phyloP scores from a whole-genome alignment of 2,888 invertebrate species.

The Acronicta leporina region DNA sequence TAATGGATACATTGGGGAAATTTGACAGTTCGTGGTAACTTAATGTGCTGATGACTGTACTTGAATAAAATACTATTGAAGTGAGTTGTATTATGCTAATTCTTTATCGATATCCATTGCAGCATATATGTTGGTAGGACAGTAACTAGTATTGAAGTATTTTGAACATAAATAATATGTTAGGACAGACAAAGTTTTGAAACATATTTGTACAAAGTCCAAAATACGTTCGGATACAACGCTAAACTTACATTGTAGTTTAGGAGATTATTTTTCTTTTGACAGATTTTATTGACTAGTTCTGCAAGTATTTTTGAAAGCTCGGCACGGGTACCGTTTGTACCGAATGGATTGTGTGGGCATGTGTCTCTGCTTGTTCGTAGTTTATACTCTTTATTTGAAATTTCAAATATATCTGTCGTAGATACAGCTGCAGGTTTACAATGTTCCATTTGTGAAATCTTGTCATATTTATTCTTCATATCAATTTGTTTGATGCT shows the following conservation, averaged over 20 bases:
- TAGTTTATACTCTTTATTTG: constrained; percentile 33
- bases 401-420: constrained; percentile 14
- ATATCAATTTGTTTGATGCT: constrained; percentile 45
- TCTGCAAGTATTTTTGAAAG: constrained; percentile 46
- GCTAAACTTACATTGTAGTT: constrained; percentile 47
- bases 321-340: constrained; percentile 35
- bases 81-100: too few relatives aligned
- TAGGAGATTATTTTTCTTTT: constrained; percentile 49
- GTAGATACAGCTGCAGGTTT: constrained; percentile 2
- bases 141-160: neutral
- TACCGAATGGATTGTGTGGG: constrained; percentile 35
- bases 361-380: constrained; percentile 28
- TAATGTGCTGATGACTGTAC: too few relatives aligned
- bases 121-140: neutral
- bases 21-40: too few relatives aligned
- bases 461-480: constrained; percentile 43
- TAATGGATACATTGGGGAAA: too few relatives aligned
- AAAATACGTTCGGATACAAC: constrained; percentile 43
- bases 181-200: constrained; percentile 31
- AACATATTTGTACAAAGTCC: constrained; percentile 31
- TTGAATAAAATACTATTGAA: too few relatives aligned
- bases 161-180: constrained; percentile 27
- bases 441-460: constrained; percentile 32
- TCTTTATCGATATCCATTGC: constrained; percentile 25
- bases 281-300: constrained; percentile 51